Percentiles rank a stretch among this genome's conserved stretches.
phyloP scores from a whole-genome alignment of 2,888 invertebrate genomes.

The Andrena marginata region DNA sequence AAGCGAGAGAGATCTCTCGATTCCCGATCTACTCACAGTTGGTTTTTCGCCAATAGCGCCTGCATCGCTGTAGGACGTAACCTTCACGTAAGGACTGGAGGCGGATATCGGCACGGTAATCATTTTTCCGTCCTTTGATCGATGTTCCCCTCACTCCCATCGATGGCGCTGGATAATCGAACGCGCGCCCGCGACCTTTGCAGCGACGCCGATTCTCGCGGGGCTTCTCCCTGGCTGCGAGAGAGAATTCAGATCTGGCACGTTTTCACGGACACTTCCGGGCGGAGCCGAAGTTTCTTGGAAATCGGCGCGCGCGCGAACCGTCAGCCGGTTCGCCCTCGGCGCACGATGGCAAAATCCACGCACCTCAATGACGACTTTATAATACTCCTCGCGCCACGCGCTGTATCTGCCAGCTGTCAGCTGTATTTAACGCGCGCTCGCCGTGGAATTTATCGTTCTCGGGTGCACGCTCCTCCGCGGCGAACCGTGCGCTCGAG shows the following conservation, averaged over 20 bases:
- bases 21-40: constrained; percentile 75
- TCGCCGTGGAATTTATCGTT: constrained; percentile 8
- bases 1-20: constrained; percentile 15
- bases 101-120: constrained; percentile 81
- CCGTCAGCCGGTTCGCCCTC: too few species aligned
- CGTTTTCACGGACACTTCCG: constrained; percentile 30
- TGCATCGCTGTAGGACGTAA: constrained; percentile 82
- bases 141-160: constrained; percentile 26
- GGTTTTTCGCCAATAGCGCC: constrained; percentile 79
- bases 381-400: constrained; percentile 1
- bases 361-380: neutral
- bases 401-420: neutral
- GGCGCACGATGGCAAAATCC: constrained; percentile 1
- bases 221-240: neutral
- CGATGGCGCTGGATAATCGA: constrained; percentile 15
- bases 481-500: neutral
- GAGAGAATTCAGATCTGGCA: constrained; percentile 14
- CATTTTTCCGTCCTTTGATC: constrained; percentile 70
- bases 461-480: neutral
- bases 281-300: neutral
- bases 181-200: neutral
- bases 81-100: constrained; percentile 81
- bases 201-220: constrained; percentile 1
- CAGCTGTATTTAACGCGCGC: neutral
- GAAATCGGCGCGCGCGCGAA: neutral